Evolutionary conservation across 2,113 vertebrate genomes (phyloP).

Genomic region (Hylia prasina): DNA sequence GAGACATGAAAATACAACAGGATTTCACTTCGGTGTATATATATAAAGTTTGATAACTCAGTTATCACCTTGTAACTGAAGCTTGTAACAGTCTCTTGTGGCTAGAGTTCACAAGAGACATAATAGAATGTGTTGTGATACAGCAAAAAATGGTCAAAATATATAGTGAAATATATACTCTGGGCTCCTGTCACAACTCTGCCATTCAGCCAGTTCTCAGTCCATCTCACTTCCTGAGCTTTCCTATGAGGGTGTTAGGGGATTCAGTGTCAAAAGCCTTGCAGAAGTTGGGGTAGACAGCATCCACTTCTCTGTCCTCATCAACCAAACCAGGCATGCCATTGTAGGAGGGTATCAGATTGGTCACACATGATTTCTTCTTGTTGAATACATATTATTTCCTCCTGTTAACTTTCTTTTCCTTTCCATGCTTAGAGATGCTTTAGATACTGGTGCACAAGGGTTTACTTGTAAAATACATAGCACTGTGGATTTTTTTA

Average conservation of each 20-base stretch:
- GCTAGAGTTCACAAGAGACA: background rate
- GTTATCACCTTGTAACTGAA: background rate
- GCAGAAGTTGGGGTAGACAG: background rate
- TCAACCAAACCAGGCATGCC: background rate
- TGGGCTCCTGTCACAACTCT: background rate
- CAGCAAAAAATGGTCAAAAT: background rate
- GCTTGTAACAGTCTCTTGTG: too few relatives aligned
- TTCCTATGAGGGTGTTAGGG: rapidly evolving
- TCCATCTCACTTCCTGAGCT: background rate
- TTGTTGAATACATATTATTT: background rate
- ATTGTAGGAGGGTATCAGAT: rapidly evolving
- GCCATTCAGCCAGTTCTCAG: background rate
- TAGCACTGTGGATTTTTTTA: background rate
- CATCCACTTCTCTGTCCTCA: background rate
- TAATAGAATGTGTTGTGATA: background rate
- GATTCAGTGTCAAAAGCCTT: background rate
- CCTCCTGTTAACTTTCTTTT: background rate
- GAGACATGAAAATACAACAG: background rate
- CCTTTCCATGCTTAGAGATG: background rate
- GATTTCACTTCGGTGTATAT: background rate
- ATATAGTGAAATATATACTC: background rate
- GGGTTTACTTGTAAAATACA: background rate
- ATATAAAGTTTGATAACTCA: background rate
- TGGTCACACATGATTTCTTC: background rate
- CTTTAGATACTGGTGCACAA: background rate